Base-by-base conservation (phyloP, 1,140 invertebrate genomes). In the Caerostris extrusa region DNA sequence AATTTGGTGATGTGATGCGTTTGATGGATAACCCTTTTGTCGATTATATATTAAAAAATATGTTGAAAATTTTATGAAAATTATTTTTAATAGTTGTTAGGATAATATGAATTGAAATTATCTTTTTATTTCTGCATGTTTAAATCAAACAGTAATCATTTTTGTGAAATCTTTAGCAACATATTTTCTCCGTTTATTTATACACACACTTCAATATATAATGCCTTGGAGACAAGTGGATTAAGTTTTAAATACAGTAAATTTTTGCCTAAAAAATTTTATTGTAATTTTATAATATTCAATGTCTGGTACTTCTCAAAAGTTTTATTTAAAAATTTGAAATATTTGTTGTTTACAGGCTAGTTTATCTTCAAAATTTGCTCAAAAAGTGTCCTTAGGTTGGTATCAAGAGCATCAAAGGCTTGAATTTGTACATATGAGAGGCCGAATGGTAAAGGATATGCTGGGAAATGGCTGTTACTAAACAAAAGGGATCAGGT, bases 401-500 rank as follows among this genome's bases (percentile, higher is more conserved):
- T 97, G 99, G 93, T 98, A 98, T 67, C 98, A 97, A 87, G 97
- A 97, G 82, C 97, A 97, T 55, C 98, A 98, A 95, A 97, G 99
- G 95, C 98, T 99, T 95, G 99, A 99, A 96, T 99, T 99, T 96
- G 98, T 99, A 57, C 97, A 98, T 90, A 99, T 99, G 98, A 98
- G 99, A 96, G 99, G 89, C 99, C 99, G 14, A 97, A 98, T 95
- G 98, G 98, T 12, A 99, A 99, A 96, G 99, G 99, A 0, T 98
- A 99, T 96, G 99, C 99, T 1, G 99, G n/a, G n/a, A 99, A 96
- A 99, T 99, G 98, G 99, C 99, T 5, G 98, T 99, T 53, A 98
- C 98, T 4, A 97, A 99, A 96, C 97, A 98, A 94, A 98, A 98
- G 97, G 97, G 98, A 81, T 98, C 98, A 8, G 99, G 98, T 3